Base-by-base conservation (phyloP, 2,888 invertebrate genomes). In the Platerodrilus igneus region DNA sequence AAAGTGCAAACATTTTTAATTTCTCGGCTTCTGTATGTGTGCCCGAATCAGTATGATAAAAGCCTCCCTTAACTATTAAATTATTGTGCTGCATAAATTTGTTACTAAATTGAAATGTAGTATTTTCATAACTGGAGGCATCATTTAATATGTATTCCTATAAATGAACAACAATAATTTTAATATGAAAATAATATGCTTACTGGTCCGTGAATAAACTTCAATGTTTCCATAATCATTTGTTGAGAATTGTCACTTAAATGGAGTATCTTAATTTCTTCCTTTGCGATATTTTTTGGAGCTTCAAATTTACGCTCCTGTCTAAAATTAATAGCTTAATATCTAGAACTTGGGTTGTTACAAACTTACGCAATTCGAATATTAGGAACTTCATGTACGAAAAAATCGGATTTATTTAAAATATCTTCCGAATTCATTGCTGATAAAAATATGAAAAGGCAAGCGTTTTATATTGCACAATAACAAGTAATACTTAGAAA, bases 151-250 rank as follows among this genome's bases (percentile, higher is more conserved):
- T 66, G 50, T 75, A 77, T 52, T 70, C 67, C 75, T 76, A 51
- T 11, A 60, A 61, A 34, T 16, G 30, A 25, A 3, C 9, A 21
- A 19, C 16, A 16, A 23, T 11, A 31, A 38, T 36, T 35, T 33
- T 20, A 30, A 21, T 30, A 16, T 16, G 9, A 5, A 29, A 13
- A 7, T 18, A 29, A 4, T 15, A 17, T 17, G 73, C 73, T 76
- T 79, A 71, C 82, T 42, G 79, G 72, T n/a, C 88, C 87, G 67
- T 86, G 82, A 47, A 88, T 80, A 50, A 76, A 76, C 46, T 79
- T 78, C 32, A 88, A 64, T 2, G 86, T 86, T 47, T 86, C 83
- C 67, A 85, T 74, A 21, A 87, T 76, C 54, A 79, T 71, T 58
- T 81, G 80, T 59, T 86, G 84, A 2, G 83, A 78, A 52, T 81